Conservation (phyloP, 2,797 vertebrate genomes). For the Huso huso region DNA sequence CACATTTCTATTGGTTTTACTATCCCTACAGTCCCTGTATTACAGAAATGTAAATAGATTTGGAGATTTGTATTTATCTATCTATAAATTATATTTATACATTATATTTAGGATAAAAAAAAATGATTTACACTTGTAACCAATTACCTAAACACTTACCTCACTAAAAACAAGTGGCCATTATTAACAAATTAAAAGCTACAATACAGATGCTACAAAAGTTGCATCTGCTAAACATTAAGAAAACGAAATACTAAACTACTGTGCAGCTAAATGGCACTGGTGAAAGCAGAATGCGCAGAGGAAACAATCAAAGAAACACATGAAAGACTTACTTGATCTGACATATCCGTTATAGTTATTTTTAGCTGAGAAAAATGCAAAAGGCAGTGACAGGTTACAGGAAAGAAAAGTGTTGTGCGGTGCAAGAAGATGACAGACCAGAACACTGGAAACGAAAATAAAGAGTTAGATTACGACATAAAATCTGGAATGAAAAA, state of each 20-base stretch:
- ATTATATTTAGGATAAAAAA: too few relatives aligned
- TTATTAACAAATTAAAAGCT: conserved; percentile 5
- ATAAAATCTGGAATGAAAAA: background rate
- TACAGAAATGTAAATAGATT: too few relatives aligned
- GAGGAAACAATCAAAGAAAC: conserved; percentile 28
- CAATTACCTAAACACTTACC: background rate
- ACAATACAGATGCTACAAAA: conserved; percentile 3
- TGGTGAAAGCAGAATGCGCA: conserved; percentile 19
- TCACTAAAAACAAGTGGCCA: conserved; percentile 3
- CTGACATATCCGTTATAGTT: conserved; percentile 77
- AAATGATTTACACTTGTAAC: background rate
- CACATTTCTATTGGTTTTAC: too few relatives aligned
- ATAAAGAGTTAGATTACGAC: conserved; percentile 26
- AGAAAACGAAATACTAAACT: conserved; percentile 24
- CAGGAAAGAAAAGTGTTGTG: conserved; percentile 34
- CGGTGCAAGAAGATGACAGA: conserved; percentile 37
- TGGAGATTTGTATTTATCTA: too few relatives aligned
- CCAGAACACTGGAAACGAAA: conserved; percentile 41
- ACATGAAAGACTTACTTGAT: conserved; percentile 66
- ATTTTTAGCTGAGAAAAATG: conserved; percentile 70
- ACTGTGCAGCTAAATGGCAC: conserved; percentile 10
- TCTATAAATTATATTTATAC: too few relatives aligned
- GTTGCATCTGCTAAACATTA: conserved; percentile 14
- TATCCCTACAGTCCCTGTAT: too few relatives aligned
- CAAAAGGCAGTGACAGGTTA: conserved; percentile 55